Evolutionary conservation across 2,888 invertebrate genomes (phyloP).

Genomic region (Mimas tiliae): DNA sequence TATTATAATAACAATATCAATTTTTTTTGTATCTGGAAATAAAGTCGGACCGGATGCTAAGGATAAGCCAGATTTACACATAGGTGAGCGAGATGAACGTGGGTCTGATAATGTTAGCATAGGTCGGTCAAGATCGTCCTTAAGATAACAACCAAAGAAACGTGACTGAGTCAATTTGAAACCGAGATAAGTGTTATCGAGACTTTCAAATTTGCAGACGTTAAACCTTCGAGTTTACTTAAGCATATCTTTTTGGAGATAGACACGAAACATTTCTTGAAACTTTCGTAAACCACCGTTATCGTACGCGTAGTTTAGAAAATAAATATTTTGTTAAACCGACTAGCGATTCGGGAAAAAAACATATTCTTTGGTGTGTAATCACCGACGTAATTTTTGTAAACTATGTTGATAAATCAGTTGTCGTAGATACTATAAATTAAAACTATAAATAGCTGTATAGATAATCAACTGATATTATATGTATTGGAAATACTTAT

Average conservation of each 20-base stretch:
- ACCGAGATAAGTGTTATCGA: constrained; percentile 42
- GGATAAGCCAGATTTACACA: constrained; percentile 78
- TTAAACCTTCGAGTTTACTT: constrained; percentile 5
- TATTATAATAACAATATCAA: constrained; percentile 65
- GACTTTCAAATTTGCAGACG: constrained; percentile 20
- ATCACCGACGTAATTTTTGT: too few species aligned
- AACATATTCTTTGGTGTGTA: neutral
- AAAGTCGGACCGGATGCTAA: constrained; percentile 50
- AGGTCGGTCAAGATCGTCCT: constrained; percentile 67
- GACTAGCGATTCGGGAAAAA: neutral
- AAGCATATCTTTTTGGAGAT: constrained; percentile 6
- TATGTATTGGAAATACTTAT: neutral
- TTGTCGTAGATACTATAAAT: neutral
- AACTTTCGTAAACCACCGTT: neutral
- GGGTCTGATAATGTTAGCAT: constrained; percentile 67
- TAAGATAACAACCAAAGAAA: constrained; percentile 63
- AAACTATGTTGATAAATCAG: neutral
- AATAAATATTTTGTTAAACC: neutral
- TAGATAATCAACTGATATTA: neutral
- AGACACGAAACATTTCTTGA: constrained; percentile 11
- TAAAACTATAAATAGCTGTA: neutral
- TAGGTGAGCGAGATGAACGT: constrained; percentile 56
- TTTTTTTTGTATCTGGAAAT: constrained; percentile 16
- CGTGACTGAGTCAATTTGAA: constrained; percentile 43
- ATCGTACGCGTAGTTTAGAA: neutral